Evolutionary conservation across 1,140 invertebrate genomes (phyloP).

Genomic region (Anthonomus grandis): DNA sequence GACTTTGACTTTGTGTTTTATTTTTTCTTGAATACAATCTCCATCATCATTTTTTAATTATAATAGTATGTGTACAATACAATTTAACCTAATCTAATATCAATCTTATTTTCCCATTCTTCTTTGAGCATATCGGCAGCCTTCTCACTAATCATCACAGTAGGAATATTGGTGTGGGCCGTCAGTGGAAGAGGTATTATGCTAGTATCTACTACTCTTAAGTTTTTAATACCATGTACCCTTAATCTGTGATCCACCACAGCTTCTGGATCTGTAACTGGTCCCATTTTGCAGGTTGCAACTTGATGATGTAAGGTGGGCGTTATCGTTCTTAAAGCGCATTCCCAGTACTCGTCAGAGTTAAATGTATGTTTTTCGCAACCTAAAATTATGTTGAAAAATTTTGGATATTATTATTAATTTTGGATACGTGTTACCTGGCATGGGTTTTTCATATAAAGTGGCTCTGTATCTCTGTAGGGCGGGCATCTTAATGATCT

Average conservation of each 20-base stretch:
- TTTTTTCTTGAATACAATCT: too few species aligned
- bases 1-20: too few species aligned
- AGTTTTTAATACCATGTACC: conserved; percentile 64
- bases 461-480: conserved; percentile 46
- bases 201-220: conserved; percentile 74
- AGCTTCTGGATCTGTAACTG: conserved; percentile 57
- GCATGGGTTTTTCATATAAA: conserved; percentile 49
- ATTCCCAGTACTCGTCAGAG: conserved; percentile 68
- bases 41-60: too few species aligned
- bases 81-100: too few species aligned
- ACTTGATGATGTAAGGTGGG: conserved; percentile 66
- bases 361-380: conserved; percentile 49
- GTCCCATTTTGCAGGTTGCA: conserved; percentile 76
- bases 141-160: conserved; percentile 59
- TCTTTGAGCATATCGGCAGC: conserved; percentile 55
- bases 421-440: conserved; percentile 28
- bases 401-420: neutral
- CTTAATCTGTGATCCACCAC: conserved; percentile 71
- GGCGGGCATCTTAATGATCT: conserved; percentile 42
- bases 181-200: conserved; percentile 68
- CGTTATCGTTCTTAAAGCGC: conserved; percentile 64
- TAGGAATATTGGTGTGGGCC: conserved; percentile 53
- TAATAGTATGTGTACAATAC: too few species aligned
- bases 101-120: too few species aligned
- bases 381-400: too few species aligned